Evolutionary conservation across 2,888 invertebrate species (phyloP).

Genomic region (Proisotoma minuta): DNA sequence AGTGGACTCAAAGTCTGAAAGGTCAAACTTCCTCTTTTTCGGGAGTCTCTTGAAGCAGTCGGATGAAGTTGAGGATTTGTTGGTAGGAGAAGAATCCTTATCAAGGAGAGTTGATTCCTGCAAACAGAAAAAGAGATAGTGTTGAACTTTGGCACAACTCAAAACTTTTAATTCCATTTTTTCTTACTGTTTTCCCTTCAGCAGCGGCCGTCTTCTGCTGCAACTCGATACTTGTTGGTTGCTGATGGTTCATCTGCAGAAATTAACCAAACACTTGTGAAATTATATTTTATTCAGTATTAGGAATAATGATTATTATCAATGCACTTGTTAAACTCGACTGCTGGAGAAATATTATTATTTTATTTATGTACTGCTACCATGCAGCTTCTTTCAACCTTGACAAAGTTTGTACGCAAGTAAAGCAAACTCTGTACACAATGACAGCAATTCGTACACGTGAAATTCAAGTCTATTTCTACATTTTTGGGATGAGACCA

Average conservation of each 20-base stretch:
- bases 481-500: too few species aligned
- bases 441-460: neutral
- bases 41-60: slow-evolving; percentile 62
- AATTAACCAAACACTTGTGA: too few species aligned
- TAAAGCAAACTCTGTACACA: neutral
- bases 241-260: too few species aligned
- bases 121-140: neutral
- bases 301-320: neutral
- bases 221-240: too few species aligned
- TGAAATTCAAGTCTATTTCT: neutral
- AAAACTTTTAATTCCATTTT: neutral
- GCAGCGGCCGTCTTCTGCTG: too few species aligned
- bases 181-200: too few species aligned
- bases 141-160: neutral
- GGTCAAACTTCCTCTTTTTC: slow-evolving; percentile 85
- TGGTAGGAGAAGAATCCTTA: neutral
- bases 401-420: neutral
- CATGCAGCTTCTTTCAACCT: neutral
- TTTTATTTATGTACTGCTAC: neutral
- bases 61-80: slow-evolving; percentile 8
- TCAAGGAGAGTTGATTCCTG: neutral
- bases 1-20: slow-evolving; percentile 69
- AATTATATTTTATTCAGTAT: too few species aligned
- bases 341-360: neutral
- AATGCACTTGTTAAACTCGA: neutral